phyloP scores from a whole-genome alignment of 2,113 vertebrate species.

The Bujurquina vittata region DNA sequence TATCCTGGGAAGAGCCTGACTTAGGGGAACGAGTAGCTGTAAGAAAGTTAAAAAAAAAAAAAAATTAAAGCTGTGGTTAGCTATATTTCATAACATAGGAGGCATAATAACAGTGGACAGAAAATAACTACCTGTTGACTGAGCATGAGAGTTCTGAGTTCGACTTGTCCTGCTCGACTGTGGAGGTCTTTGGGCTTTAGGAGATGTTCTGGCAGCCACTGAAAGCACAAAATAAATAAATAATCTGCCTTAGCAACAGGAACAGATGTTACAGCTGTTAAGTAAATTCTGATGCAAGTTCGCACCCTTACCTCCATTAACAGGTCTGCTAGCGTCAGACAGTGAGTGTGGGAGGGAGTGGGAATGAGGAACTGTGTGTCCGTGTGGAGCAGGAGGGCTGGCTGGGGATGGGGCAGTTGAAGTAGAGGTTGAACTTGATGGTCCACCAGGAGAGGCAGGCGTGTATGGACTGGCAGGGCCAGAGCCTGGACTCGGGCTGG shows the following conservation, averaged over 20 bases:
- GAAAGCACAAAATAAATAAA: neutral
- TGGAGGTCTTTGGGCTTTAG: slow-evolving; percentile 87
- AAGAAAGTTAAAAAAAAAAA: neutral
- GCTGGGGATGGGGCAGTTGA: slow-evolving; percentile 56
- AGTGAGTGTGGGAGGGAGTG: slow-evolving; percentile 75
- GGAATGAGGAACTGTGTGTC: slow-evolving; percentile 76
- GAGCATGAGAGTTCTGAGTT: slow-evolving; percentile 78
- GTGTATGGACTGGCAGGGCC: slow-evolving; percentile 55
- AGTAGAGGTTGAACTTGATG: slow-evolving; percentile 48
- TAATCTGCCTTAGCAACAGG: neutral
- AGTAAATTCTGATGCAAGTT: neutral
- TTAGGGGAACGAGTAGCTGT: slow-evolving; percentile 87
- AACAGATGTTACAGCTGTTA: neutral
- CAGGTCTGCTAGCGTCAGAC: slow-evolving; percentile 72
- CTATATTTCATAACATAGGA: neutral
- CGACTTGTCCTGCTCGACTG: slow-evolving; percentile 84
- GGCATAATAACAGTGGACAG: neutral
- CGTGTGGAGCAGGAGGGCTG: slow-evolving; percentile 72
- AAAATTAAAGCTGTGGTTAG: neutral
- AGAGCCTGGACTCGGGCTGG: slow-evolving; percentile 67
- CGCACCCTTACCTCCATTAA: slow-evolving; percentile 77
- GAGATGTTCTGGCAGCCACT: slow-evolving; percentile 89
- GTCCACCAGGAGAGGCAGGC: slow-evolving; percentile 65
- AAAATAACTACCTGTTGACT: slow-evolving; percentile 76
- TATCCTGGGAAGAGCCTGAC: slow-evolving; percentile 85